Conservation (phyloP, 2,888 invertebrate genomes). For the Leptinotarsa haldemani region DNA sequence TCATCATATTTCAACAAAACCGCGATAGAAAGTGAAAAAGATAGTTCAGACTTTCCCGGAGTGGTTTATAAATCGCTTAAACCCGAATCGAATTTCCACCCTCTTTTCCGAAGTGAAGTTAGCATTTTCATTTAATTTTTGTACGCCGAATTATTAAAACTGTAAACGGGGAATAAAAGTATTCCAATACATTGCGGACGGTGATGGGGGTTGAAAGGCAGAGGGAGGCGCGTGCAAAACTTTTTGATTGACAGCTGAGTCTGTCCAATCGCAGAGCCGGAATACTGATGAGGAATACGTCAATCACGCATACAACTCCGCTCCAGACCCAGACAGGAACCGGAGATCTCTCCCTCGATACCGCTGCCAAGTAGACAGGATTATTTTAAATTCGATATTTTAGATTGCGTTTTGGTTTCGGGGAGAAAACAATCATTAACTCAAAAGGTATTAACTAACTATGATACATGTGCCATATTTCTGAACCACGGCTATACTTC, state of each 20-base stretch:
- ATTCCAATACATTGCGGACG: conserved; percentile 63
- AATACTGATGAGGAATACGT: conserved; percentile 82
- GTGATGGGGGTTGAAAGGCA: conserved; percentile 53
- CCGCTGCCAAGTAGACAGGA: conserved; percentile 25
- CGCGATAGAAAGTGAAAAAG: neutral
- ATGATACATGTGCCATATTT: no score
- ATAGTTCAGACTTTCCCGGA: conserved; percentile 50
- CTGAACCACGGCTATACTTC: no score
- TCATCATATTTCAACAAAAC: no score
- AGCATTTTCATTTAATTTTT: conserved; percentile 57
- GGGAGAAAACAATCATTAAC: neutral
- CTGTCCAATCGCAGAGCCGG: conserved; percentile 81
- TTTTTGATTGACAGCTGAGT: conserved; percentile 84
- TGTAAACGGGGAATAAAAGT: conserved; percentile 64
- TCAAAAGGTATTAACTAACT: no score
- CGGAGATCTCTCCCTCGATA: conserved; percentile 39
- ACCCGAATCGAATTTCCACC: conserved; percentile 65
- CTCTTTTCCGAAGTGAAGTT: conserved; percentile 51
- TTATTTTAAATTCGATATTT: conserved; percentile 16
- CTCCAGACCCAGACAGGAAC: conserved; percentile 37
- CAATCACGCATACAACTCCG: conserved; percentile 70
- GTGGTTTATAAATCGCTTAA: conserved; percentile 66
- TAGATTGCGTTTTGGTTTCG: neutral
- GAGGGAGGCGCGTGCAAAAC: conserved; percentile 66
- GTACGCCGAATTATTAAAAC: conserved; percentile 63